Evolutionary conservation across 2,888 invertebrate species (phyloP).

Genomic region (Apamea sordens): DNA sequence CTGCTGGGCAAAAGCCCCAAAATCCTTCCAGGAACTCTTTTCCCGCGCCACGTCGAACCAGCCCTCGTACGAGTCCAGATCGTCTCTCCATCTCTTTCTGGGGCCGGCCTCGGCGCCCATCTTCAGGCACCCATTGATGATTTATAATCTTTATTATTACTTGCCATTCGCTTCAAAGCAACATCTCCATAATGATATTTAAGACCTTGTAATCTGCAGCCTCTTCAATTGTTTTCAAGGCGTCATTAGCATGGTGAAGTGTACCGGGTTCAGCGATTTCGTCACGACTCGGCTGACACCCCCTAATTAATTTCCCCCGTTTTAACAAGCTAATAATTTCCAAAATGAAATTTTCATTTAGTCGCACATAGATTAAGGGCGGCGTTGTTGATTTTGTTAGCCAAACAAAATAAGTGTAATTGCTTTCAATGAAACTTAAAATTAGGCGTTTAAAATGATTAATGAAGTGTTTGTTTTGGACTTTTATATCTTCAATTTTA

Average conservation of each 20-base stretch:
- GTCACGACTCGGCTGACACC: conserved; percentile 26
- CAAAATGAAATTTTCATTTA: conserved; percentile 48
- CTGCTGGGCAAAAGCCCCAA: no score
- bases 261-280: conserved; percentile 40
- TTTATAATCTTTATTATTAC: not conserved
- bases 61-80: no score
- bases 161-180: not conserved
- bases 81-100: no score
- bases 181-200: not conserved
- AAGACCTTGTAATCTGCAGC: conserved; percentile 22
- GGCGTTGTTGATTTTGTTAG: conserved; percentile 41
- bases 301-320: conserved; percentile 42
- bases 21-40: no score
- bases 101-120: no score
- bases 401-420: conserved; percentile 17
- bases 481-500: not conserved
- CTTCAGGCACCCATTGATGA: no score
- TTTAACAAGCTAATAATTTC: conserved; percentile 57
- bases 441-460: conserved; percentile 14
- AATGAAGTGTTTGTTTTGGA: not conserved
- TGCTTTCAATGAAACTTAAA: conserved; percentile 37
- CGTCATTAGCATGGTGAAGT: conserved; percentile 37
- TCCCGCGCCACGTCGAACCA: no score
- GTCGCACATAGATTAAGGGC: conserved; percentile 41
- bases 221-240: conserved; percentile 17